Evolutionary conservation across 1,140 invertebrate species (phyloP).

Genomic region (Scaptomyza graminum): DNA sequence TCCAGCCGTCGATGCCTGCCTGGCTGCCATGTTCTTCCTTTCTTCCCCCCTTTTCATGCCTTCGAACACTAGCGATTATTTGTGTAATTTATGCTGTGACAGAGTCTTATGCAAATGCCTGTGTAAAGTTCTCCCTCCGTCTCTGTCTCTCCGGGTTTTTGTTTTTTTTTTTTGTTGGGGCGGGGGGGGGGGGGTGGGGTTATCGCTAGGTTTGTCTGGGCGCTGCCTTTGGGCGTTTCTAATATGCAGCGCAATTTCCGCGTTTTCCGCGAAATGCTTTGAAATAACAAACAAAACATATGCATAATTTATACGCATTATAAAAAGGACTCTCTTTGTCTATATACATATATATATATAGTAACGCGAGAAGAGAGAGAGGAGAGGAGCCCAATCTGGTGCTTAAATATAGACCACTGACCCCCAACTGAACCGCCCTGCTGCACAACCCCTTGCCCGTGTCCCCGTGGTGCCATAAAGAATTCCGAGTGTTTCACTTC

Average conservation of each 20-base stretch:
- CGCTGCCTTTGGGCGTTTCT: slow-evolving; percentile 2
- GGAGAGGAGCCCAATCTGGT: slow-evolving; percentile 18
- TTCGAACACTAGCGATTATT: slow-evolving; percentile 21
- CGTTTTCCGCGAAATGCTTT: slow-evolving; percentile 46
- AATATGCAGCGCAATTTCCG: slow-evolving; percentile 39
- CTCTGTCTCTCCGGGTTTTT: background rate
- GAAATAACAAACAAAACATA: slow-evolving; percentile 51
- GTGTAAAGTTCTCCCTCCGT: background rate
- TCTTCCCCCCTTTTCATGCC: background rate
- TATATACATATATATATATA: background rate
- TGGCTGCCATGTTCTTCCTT: background rate
- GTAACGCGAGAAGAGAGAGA: background rate
- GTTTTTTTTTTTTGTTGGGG: background rate
- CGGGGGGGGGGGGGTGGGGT: no score
- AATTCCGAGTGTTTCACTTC: slow-evolving; percentile 52
- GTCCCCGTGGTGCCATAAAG: slow-evolving; percentile 68
- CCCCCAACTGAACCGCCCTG: background rate
- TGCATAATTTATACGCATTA: slow-evolving; percentile 53
- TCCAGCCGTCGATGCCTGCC: background rate
- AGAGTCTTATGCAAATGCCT: slow-evolving; percentile 26
- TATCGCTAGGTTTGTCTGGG: background rate
- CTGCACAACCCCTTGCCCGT: no score
- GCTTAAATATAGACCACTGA: slow-evolving; percentile 32
- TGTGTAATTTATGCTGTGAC: slow-evolving; percentile 36
- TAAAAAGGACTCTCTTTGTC: slow-evolving; percentile 19